These are phyloP conservation scores for Orchesella cincta DNA, from an alignment of 1,140 invertebrate species.

Conservation along the genomic window DNA sequence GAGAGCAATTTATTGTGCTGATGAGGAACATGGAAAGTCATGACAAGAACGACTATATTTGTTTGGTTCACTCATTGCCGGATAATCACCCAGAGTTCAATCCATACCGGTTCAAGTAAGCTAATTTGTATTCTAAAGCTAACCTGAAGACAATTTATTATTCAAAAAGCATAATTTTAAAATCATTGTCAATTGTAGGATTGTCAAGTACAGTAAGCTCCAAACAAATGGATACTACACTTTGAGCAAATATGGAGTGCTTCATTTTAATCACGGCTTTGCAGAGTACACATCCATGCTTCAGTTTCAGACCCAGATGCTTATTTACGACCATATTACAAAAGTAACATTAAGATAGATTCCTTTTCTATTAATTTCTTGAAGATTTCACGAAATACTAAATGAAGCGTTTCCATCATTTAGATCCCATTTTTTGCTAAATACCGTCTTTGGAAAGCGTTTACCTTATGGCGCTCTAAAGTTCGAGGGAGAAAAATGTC, in stretches of 20 bases:
- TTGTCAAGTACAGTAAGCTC: conserved; percentile 16
- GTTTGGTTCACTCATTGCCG: conserved; percentile 31
- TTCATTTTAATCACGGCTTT: conserved; percentile 38
- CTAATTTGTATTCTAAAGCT: too few species aligned
- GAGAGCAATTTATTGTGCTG: conserved; percentile 39
- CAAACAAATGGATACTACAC: conserved; percentile 39
- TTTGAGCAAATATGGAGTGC: conserved; percentile 45
- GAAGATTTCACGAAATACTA: too few species aligned
- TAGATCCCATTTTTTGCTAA: conserved; percentile 72
- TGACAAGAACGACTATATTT: conserved; percentile 46
- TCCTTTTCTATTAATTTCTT: too few species aligned
- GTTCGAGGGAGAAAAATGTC: conserved; percentile 69
- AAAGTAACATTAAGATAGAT: too few species aligned
- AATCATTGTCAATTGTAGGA: conserved; percentile 27
- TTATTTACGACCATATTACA: conserved; percentile 37
- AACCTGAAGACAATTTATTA: too few species aligned
- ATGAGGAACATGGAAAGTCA: conserved; percentile 40
- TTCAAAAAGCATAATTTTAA: not conserved
- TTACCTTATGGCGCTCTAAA: conserved; percentile 77
- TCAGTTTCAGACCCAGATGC: conserved; percentile 45
- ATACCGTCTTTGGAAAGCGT: conserved; percentile 78
- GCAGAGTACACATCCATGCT: conserved; percentile 35
- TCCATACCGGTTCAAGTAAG: conserved; percentile 45
- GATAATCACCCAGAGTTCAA: conserved; percentile 38
- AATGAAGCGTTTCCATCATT: too few species aligned